phyloP scores from a whole-genome alignment of 2,888 invertebrate species.

The Linyphia triangularis region DNA sequence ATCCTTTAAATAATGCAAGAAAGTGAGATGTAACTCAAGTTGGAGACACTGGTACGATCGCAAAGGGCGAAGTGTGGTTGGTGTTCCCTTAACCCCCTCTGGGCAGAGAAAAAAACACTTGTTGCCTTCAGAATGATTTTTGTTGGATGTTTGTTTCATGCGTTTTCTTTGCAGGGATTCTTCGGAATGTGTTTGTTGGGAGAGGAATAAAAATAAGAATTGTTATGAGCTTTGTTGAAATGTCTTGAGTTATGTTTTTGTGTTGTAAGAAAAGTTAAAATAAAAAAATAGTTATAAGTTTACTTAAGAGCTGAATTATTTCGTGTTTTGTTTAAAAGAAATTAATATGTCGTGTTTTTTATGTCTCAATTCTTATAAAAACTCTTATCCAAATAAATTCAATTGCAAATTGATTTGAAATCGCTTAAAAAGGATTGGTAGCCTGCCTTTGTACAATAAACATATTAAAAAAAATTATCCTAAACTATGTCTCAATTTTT shows the following conservation, averaged over 20 bases:
- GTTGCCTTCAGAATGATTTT: background rate
- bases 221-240: too few relatives aligned
- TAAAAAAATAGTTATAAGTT: background rate
- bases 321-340: too few relatives aligned
- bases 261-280: background rate
- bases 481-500: too few relatives aligned
- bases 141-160: background rate
- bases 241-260: too few relatives aligned
- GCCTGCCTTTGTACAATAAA: too few relatives aligned
- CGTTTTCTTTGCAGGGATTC: background rate
- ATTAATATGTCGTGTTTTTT: too few relatives aligned
- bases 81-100: background rate
- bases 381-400: too few relatives aligned
- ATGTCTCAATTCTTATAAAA: too few relatives aligned
- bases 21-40: background rate
- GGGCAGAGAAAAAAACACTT: background rate
- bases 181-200: background rate
- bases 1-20: constrained; percentile 20
- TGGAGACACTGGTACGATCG: background rate
- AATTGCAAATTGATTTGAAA: too few relatives aligned
- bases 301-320: too few relatives aligned
- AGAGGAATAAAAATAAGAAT: background rate
- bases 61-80: background rate
- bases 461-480: too few relatives aligned
- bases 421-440: too few relatives aligned